Evolutionary conservation across 2,113 vertebrate genomes (phyloP), one percentile per base, ranked within the genome.

Genomic region (Tamias sibiricus): DNA sequence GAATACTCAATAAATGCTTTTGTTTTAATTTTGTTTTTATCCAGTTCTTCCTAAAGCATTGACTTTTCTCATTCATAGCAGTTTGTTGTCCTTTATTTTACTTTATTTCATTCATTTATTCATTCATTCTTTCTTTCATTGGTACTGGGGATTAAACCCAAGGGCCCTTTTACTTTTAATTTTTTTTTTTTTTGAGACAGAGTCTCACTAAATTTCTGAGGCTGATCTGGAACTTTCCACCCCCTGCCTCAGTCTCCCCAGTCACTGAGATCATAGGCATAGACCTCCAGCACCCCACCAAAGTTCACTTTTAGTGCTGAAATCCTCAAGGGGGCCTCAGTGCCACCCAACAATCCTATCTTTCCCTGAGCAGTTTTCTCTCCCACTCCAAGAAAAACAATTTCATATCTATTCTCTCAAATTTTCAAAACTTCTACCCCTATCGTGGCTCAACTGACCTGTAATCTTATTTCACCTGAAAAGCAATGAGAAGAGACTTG

Each of bases 41-140:
- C 75, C 37, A 82, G 7, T 49, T 44, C 54, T 79, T 35, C 87
- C 52, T 91, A 74, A 80, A 80, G 42, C 8, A 59, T 24, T 40
- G n/a, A 1, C 84, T 64, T 81, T 85, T 47, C 82, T 83, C 81
- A 72, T 66, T 71, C 64, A 26, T 12, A 30, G 28, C 35, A 1
- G 28, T 72, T 54, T 28, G 37, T 90, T 69, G 19, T 89, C 62
- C 90, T 91, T 96, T 42, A 80, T 79, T 69, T 77, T 77, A 91
- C 54, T 75, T 79, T 54, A 62, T 59, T 62, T 62, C 22, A 62
- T 62, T 62, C 6, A 62, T 62, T 59, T 24, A 26, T 59, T 59
- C 22, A 59, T 59, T 62, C 24, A 59, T 59, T 24, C 54, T 4
- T 57, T 57, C 57, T 28, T 26, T 62, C 22, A 26, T 62, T 62